Evolutionary conservation across 23 tunicate species (phyloP).

Genomic region (Aplidium turbinatum): DNA sequence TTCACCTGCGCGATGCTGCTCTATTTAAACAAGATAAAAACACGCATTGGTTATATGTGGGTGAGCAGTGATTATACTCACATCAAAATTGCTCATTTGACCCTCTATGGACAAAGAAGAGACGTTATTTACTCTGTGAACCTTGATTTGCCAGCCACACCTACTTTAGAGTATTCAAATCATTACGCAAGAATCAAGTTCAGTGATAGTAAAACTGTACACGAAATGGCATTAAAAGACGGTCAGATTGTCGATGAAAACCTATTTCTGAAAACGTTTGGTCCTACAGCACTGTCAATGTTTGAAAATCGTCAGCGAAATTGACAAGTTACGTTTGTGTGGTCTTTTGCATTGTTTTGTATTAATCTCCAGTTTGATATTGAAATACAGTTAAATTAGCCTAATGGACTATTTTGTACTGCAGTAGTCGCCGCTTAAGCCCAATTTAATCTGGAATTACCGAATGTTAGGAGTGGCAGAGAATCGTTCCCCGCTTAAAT

Average conservation of each 20-base stretch:
- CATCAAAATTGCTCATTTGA: slow-evolving; percentile 48
- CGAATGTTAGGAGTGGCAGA: too few species aligned
- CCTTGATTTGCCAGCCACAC: neutral
- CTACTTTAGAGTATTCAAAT: too few species aligned
- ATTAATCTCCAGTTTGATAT: too few species aligned
- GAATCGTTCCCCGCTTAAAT: too few species aligned
- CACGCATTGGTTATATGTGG: slow-evolving; percentile 44
- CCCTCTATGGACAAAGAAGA: slow-evolving; percentile 41
- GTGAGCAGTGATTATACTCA: neutral
- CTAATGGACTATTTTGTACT: too few species aligned
- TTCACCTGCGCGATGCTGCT: slow-evolving; percentile 15
- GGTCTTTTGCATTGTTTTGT: too few species aligned
- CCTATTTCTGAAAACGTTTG: slow-evolving; percentile 24
- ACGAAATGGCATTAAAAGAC: slow-evolving; percentile 22
- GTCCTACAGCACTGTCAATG: neutral
- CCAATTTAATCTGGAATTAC: too few species aligned
- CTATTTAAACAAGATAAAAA: slow-evolving; percentile 41
- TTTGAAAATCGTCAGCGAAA: too few species aligned
- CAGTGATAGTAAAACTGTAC: slow-evolving; percentile 7
- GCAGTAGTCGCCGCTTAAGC: too few species aligned
- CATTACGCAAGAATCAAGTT: too few species aligned
- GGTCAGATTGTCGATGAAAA: slow-evolving; percentile 20
- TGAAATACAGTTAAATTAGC: too few species aligned
- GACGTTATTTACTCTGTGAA: slow-evolving; percentile 27
- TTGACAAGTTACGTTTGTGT: too few species aligned